Evolutionary conservation across 2,888 invertebrate genomes (phyloP).

Genomic region (Melikaiella ostensackeni): DNA sequence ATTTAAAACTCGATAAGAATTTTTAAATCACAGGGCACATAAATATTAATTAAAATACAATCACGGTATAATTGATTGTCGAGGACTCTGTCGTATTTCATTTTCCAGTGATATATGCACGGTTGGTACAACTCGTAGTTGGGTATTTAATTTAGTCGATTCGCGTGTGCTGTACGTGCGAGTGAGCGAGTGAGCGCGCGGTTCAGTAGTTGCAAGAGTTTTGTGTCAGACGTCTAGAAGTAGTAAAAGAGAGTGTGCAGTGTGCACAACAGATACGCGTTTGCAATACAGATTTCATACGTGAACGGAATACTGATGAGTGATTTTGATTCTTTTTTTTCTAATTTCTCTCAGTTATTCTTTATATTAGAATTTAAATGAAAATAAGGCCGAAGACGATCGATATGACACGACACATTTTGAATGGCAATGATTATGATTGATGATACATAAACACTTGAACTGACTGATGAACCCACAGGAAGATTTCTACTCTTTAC

Average conservation of each 20-base stretch:
- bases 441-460: too few species aligned
- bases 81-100: conserved; percentile 18
- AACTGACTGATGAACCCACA: too few species aligned
- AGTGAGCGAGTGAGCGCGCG: neutral
- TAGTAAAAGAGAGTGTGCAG: conserved; percentile 18
- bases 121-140: conserved; percentile 10
- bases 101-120: conserved; percentile 33
- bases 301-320: neutral
- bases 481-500: too few species aligned
- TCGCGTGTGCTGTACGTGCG: conserved; percentile 4
- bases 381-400: too few species aligned
- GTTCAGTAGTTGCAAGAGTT: conserved; percentile 36
- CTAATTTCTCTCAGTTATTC: neutral
- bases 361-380: neutral
- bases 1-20: neutral
- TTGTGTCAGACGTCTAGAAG: conserved; percentile 33
- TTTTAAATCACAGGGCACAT: neutral
- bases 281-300: neutral
- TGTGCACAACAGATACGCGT: neutral
- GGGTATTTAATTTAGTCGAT: conserved; percentile 5
- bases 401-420: too few species aligned
- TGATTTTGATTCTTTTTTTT: neutral
- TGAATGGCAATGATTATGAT: too few species aligned
- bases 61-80: conserved; percentile 31
- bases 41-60: conserved; percentile 31